phyloP scores from a whole-genome alignment of 2,797 vertebrate genomes.

The Sarcophilus harrisii region DNA sequence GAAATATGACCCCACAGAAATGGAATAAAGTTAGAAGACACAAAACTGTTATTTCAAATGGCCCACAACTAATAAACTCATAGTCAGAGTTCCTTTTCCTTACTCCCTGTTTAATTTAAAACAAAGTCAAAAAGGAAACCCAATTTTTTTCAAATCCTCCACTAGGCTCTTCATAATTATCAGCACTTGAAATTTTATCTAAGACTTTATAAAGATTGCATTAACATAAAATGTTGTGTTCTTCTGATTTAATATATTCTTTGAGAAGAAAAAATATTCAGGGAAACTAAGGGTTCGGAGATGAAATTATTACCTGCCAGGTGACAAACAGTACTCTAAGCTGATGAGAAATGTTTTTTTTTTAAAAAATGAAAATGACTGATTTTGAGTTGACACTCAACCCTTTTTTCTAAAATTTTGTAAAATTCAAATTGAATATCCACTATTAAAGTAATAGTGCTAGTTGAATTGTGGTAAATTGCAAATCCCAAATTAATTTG shows the following conservation, averaged over 20 bases:
- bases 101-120: not conserved
- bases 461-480: slow-evolving; percentile 80
- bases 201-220: slow-evolving; percentile 85
- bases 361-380: slow-evolving; percentile 84
- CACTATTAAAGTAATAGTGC: slow-evolving; percentile 73
- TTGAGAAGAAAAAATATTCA: slow-evolving; percentile 81
- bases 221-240: slow-evolving; percentile 86
- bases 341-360: slow-evolving; percentile 82
- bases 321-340: slow-evolving; percentile 84
- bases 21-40: not conserved
- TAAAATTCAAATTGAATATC: slow-evolving; percentile 82
- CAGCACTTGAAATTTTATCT: slow-evolving; percentile 83
- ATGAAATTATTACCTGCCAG: slow-evolving; percentile 87
- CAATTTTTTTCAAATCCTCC: slow-evolving; percentile 77
- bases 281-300: slow-evolving; percentile 76
- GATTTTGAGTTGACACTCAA: slow-evolving; percentile 81
- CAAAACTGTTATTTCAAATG: not conserved
- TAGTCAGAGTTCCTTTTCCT: not conserved
- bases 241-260: slow-evolving; percentile 86
- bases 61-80: not conserved
- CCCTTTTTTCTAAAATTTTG: slow-evolving; percentile 71
- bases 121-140: slow-evolving; percentile 65
- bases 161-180: slow-evolving; percentile 82
- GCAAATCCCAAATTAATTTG: slow-evolving; percentile 74
- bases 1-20: not conserved